Evolutionary conservation across 1,140 invertebrate genomes (phyloP), one percentile per base, ranked within the genome.

Genomic region (Dryas iulia): DNA sequence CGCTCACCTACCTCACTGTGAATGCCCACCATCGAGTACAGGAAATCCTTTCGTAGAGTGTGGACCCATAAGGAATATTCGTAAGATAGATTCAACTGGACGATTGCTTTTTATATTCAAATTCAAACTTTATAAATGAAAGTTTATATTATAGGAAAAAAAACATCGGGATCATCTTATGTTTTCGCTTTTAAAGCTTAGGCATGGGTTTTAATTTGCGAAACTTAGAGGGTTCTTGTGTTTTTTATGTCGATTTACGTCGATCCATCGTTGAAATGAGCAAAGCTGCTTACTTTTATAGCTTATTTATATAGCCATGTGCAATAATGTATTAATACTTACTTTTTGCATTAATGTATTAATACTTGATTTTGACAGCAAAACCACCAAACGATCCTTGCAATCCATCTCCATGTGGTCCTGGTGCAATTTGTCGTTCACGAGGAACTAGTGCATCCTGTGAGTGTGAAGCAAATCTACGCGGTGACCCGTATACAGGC

Each of bases 1-100:
- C 69, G 96, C 96, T 80, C 96, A 97, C 77, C 95, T 95, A 77
- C 96, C 96, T 1, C 93, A 95, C 1, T 97, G 96, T 81, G 94
- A 93, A 59, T 97, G 96, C 85, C 94, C 95, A 18, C 81, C 92
- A 21, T 68, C 80, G 57, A 91, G 83, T 58, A 85, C 79, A 11
- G 91, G 92, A 77, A 95, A 96, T 92, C 95, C 95, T 58, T 94
- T 95, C 92, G 93, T 47, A 88, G 94, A 82, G 78, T 91, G 89
- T 83, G 85, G 75, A 73, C 85, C 76, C 79, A 77, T 84, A 78
- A 81, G 71, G 67, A 79, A 76, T 69, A 90, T 84, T 82, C 84
- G 89, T 91, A 91, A 91, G 89, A 89, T 71, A 89, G 83, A 86
- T 78, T 79, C 59, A 83, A 77, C 77, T 82, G 83, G 81, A 88